Conservation (phyloP, 30 jellyfish, hydroid and myxozoan species). For the Aurelia coerulea region DNA sequence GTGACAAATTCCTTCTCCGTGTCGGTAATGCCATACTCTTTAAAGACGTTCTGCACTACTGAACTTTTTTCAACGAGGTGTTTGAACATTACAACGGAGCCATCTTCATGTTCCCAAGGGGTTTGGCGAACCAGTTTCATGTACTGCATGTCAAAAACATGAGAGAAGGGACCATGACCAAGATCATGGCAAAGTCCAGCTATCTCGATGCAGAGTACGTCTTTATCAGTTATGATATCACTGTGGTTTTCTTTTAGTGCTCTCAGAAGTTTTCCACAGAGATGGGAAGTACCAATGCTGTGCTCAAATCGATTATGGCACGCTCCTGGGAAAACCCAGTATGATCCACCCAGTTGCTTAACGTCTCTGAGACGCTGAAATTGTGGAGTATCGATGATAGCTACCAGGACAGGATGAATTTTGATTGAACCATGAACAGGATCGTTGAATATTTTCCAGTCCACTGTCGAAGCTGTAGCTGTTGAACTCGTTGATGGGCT, state of each 20-base stretch:
- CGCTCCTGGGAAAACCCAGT: slow-evolving; percentile 77
- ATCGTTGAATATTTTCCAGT: slow-evolving; percentile 56
- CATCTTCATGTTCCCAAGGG: slow-evolving; percentile 87
- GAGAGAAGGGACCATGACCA: slow-evolving; percentile 94
- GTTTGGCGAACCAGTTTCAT: slow-evolving; percentile 50
- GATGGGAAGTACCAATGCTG: slow-evolving; percentile 75
- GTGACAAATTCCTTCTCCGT: slow-evolving; percentile 58
- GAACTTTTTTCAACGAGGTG: slow-evolving; percentile 52
- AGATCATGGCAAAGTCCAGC: slow-evolving; percentile 85
- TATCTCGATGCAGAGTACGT: slow-evolving; percentile 58
- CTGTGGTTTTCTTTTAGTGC: slow-evolving; percentile 24
- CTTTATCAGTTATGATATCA: slow-evolving; percentile 47
- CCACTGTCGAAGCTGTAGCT: slow-evolving; percentile 1
- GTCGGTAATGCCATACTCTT: slow-evolving; percentile 37
- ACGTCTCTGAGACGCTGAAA: slow-evolving; percentile 79
- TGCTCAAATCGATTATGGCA: slow-evolving; percentile 87
- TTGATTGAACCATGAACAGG: slow-evolving; percentile 75
- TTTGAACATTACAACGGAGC: slow-evolving; percentile 85
- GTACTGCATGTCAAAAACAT: slow-evolving; percentile 69
- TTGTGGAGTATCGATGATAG: slow-evolving; percentile 73
- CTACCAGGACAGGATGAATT: slow-evolving; percentile 45
- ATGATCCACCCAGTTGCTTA: slow-evolving; percentile 81
- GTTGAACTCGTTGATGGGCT: too few species aligned
- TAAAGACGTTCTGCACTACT: slow-evolving; percentile 33
- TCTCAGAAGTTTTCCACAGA: slow-evolving; percentile 49